Evolutionary conservation across 1,140 invertebrate genomes (phyloP), one percentile per base, ranked within the genome.

Genomic region (Drosophila rufa): DNA sequence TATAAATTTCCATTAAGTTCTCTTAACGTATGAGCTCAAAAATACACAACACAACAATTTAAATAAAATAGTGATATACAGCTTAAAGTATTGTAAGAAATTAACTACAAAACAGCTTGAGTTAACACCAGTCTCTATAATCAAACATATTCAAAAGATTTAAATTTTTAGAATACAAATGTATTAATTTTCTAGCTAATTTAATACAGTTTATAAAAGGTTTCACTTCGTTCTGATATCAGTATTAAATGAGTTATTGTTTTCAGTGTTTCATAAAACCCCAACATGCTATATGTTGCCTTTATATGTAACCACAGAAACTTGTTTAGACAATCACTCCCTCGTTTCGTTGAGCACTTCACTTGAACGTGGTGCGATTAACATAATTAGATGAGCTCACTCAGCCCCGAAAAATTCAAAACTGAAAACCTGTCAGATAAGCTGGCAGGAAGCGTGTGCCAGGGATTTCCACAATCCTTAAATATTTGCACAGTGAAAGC

Each of bases 401-500:
- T 42, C 43, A 51, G 9, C 27, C n/a, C n/a, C 11, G n/a, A 1
- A 60, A 77, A 69, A 79, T 67, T 53, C 47, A 62, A 50, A 57
- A 47, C 66, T 57, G 66, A 40, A 43, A 75, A 57, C 71, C 58
- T 80, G 70, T 53, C 66, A 57, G 53, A 61, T 80, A 68, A 71
- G 47, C 59, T 53, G 27, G 22, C 4, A 14, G 46, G 36, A 47
- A 73, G 30, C 40, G 40, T 57, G 66, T 40, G 45, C 0, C 47
- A 48, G 43, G 66, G 50, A 74, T 59, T 69, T 58, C 3, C 78
- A 71, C 58, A 74, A 85, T 77, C 55, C 46, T 68, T 84, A 77
- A 80, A 85, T 84, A 85, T 84, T 84, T 84, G 73, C 64, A 55
- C 57, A 79, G 25, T 69, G 50, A 77, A 57, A 68, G 36, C 12